Percentiles rank a stretch among this genome's conserved stretches.
phyloP scores from a whole-genome alignment of 2,888 invertebrate species.

The Melanotus villosus region DNA sequence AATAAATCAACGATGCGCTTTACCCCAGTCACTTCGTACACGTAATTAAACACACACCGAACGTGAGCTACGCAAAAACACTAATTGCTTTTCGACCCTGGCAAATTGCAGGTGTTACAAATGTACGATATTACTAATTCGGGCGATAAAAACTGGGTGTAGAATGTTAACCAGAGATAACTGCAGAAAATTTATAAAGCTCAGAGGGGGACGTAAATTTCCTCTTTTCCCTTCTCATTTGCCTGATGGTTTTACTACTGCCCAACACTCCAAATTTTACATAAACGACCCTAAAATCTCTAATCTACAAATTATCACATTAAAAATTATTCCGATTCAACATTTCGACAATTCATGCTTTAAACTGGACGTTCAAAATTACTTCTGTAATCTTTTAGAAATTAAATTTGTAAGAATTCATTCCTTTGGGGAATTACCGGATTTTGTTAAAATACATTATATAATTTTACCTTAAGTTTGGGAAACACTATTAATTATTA shows the following conservation, averaged over 20 bases:
- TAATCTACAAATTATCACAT: background rate
- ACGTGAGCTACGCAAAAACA: constrained; percentile 68
- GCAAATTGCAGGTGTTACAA: constrained; percentile 68
- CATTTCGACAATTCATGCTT: too few relatives aligned
- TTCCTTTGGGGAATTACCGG: too few relatives aligned
- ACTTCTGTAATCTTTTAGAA: too few relatives aligned
- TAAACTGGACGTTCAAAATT: too few relatives aligned
- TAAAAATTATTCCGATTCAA: too few relatives aligned
- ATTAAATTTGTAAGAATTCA: too few relatives aligned
- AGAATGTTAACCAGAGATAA: constrained; percentile 42
- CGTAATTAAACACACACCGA: constrained; percentile 65
- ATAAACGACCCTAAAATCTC: background rate
- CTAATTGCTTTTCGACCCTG: constrained; percentile 68
- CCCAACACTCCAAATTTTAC: background rate
- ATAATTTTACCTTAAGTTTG: too few relatives aligned
- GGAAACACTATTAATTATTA: too few relatives aligned
- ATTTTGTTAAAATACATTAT: too few relatives aligned
- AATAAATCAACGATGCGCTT: constrained; percentile 63
- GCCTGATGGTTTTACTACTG: background rate
- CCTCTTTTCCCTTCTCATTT: constrained; percentile 3
- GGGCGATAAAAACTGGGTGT: constrained; percentile 50
- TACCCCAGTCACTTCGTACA: constrained; percentile 58
- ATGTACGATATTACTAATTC: constrained; percentile 61
- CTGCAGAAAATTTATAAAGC: constrained; percentile 41
- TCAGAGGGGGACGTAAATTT: constrained; percentile 26